Evolutionary conservation across 2,888 invertebrate genomes (phyloP), one percentile per base, ranked within the genome.

Genomic region (Drosophila paranaensis): DNA sequence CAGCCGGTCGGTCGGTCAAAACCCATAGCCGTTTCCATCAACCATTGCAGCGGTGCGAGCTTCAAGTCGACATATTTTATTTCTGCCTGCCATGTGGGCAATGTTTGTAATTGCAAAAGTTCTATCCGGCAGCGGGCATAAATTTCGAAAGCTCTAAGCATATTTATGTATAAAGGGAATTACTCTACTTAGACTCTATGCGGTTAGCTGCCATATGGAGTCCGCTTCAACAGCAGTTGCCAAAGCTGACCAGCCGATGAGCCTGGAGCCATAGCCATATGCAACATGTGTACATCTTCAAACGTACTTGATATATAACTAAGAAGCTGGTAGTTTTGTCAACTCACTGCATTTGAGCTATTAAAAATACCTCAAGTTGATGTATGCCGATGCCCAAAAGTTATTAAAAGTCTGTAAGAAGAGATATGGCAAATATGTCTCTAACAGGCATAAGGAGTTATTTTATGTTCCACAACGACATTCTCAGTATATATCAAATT

Each of bases 61-160:
- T 60, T 73, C 61, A 65, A 71, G 65, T 71, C 78, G 69, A 83
- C 74, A 75, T 68, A 60, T 69, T 71, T 74, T 65, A 65, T 56
- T 72, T 74, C 70, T 71, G 73, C 61, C 53, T 45, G 42, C 56
- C 40, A 60, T 62, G 53, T 76, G 74, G 74, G 78, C 82, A 80
- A 74, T 69, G 76, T 72, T 73, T 83, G 82, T 84, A 86, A 84
- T 84, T 86, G 86, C 78, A 70, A 80, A 80, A 84, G 81, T 84
- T 83, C 77, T 76, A 67, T 77, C 76, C 83, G 71, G 54, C 51
- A 50, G 35, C 53, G 37, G 67, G 82, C 79, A 60, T 30, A 42
- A 55, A 42, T 55, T 55, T n/a, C 16, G 16, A 8, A 16, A 56
- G 20, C 33, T 42, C 20, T 14, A 43, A 37, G 14, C n/a, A 37